A percentile compares a stretch with the other conserved stretches of the same genome.
Evolutionary conservation across 1,140 invertebrate species (phyloP).

Genomic region (Tetranychus urticae): DNA sequence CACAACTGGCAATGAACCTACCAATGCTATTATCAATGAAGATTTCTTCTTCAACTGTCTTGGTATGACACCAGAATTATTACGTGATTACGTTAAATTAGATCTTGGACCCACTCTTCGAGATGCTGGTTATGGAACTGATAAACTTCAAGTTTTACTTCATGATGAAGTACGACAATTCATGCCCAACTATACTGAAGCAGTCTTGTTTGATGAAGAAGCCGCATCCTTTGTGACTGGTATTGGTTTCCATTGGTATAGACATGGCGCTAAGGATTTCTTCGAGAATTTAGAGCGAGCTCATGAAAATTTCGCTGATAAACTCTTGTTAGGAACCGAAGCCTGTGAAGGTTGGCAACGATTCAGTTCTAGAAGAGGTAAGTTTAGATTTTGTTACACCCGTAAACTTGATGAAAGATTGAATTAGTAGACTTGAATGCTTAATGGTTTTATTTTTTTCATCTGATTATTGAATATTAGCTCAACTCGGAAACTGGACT

Average conservation of each 20-base stretch:
- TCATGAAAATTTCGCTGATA: conserved; percentile 32
- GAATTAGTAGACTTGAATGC: too few relatives aligned
- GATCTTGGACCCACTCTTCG: conserved; percentile 2
- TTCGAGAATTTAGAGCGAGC: conserved; percentile 15
- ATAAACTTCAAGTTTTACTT: conserved; percentile 9
- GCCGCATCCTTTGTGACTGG: conserved; percentile 5
- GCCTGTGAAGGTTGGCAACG: conserved; percentile 17
- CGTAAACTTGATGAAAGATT: too few relatives aligned
- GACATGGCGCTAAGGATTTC: not conserved
- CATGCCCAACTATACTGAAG: not conserved
- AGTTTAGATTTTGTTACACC: not conserved
- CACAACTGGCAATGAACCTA: conserved; percentile 34
- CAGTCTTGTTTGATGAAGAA: conserved; percentile 5
- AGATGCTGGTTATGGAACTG: conserved; percentile 18
- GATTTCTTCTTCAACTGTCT: not conserved
- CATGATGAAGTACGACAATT: not conserved
- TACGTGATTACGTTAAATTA: conserved; percentile 1
- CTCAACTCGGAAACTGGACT: conserved; percentile 5
- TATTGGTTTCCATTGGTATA: conserved; percentile 45
- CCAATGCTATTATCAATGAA: not conserved
- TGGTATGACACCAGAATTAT: not conserved
- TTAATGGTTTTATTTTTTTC: not conserved
- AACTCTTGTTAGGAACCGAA: conserved; percentile 36
- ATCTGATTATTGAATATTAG: not conserved
- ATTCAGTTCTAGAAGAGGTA: not conserved